Conservation (phyloP, 2,888 invertebrate species). For the Calephelis perditalis region DNA sequence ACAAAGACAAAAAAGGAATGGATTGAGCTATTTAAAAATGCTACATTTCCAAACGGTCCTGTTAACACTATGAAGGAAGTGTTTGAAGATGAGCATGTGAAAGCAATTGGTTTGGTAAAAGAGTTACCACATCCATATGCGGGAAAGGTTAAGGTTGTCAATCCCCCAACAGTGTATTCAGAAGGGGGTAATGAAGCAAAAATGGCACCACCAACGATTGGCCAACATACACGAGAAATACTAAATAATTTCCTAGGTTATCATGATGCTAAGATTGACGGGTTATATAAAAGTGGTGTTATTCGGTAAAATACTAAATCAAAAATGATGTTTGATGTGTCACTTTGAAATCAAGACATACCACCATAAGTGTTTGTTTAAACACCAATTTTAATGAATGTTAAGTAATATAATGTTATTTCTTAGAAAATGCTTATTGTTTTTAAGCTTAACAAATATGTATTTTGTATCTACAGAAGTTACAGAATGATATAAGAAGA, state of each 20-base stretch:
- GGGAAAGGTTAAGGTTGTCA: slow-evolving; percentile 86
- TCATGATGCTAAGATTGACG: slow-evolving; percentile 77
- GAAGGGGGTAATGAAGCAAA: slow-evolving; percentile 83
- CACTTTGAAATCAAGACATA: not conserved
- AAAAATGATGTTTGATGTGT: not conserved
- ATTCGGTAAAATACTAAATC: slow-evolving; percentile 37
- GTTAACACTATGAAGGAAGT: slow-evolving; percentile 92
- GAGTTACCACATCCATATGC: slow-evolving; percentile 83
- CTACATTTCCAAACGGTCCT: slow-evolving; percentile 92
- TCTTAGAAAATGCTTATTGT: no score
- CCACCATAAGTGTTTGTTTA: slow-evolving; percentile 1
- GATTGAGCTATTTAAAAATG: slow-evolving; percentile 83
- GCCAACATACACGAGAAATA: slow-evolving; percentile 91
- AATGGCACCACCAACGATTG: slow-evolving; percentile 88
- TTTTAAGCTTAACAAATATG: no score
- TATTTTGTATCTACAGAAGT: no score
- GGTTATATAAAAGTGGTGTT: slow-evolving; percentile 64
- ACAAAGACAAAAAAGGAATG: slow-evolving; percentile 86
- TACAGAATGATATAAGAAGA: no score
- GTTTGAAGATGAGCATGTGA: slow-evolving; percentile 92
- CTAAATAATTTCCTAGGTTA: slow-evolving; percentile 83
- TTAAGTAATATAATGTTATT: no score
- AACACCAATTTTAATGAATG: no score
- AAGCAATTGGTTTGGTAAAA: slow-evolving; percentile 84
- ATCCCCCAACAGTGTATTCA: slow-evolving; percentile 91